Percentiles rank a stretch among this genome's conserved stretches.
These are phyloP conservation scores for Corydoras sp. DNA, from an alignment of 2,113 vertebrate species.

Conservation along the genomic window DNA sequence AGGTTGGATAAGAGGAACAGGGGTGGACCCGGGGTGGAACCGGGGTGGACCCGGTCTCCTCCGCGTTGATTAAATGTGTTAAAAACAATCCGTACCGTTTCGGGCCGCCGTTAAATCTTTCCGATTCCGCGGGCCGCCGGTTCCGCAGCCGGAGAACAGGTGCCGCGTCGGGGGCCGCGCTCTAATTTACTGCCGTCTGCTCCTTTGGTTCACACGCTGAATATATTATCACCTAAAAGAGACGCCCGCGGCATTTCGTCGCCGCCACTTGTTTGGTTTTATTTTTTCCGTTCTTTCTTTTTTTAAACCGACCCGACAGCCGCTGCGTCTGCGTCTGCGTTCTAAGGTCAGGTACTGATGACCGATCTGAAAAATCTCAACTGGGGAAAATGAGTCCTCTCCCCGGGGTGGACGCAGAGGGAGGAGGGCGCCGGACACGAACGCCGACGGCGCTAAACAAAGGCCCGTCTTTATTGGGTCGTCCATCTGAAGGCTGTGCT, in stretches of 20 bases:
- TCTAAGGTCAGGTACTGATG: constrained; percentile 12
- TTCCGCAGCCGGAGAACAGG: not conserved
- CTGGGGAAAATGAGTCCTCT: not conserved
- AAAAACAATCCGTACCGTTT: constrained; percentile 17
- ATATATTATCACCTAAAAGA: not conserved
- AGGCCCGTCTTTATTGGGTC: constrained; percentile 1
- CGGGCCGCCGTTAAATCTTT: not conserved
- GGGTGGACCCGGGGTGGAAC: constrained; percentile 23
- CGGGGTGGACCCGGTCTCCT: not conserved
- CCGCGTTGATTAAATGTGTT: constrained; percentile 37
- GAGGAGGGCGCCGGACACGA: not conserved
- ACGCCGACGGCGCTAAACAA: not conserved
- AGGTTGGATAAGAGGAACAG: constrained; percentile 24
- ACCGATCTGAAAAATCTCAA: not conserved
- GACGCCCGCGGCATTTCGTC: not conserved
- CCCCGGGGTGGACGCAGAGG: no score
- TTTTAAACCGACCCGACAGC: not conserved
- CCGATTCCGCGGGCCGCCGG: not conserved
- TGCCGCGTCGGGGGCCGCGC: not conserved
- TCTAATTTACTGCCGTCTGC: not conserved
- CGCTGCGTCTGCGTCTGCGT: not conserved
- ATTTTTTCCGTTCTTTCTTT: constrained; percentile 2
- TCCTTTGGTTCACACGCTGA: not conserved
- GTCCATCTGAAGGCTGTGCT: not conserved
- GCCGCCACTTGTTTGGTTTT: no score